phyloP scores from a whole-genome alignment of 2,888 invertebrate species.

The Carpatolechia fugitivella region DNA sequence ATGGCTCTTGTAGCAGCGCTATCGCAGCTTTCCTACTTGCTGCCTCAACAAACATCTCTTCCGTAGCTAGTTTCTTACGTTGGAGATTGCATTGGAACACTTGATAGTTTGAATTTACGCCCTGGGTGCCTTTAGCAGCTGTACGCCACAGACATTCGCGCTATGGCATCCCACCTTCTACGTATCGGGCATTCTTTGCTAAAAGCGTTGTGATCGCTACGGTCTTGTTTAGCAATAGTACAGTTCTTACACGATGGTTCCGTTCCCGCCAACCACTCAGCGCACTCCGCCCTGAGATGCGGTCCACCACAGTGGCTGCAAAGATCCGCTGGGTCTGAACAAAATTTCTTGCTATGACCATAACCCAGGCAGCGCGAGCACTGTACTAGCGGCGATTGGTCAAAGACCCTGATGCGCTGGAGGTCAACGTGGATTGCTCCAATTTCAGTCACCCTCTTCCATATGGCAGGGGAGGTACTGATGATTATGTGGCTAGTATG shows the following conservation, averaged over 20 bases:
- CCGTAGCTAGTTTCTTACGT: too few species aligned
- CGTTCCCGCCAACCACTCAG: background rate
- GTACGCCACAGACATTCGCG: background rate
- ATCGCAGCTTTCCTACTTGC: too few species aligned
- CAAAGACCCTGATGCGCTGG: constrained; percentile 13
- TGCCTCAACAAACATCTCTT: too few species aligned
- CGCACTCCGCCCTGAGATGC: background rate
- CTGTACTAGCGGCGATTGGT: background rate
- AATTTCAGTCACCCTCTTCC: background rate
- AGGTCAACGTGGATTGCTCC: constrained; percentile 20
- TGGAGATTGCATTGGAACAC: too few species aligned
- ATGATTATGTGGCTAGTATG: background rate
- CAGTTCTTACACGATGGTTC: constrained; percentile 6
- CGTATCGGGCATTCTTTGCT: background rate
- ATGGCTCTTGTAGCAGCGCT: too few species aligned
- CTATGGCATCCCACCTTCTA: background rate
- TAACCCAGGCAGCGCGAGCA: too few species aligned
- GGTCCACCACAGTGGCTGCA: constrained; percentile 8
- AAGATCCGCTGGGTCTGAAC: background rate
- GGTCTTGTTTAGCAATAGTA: background rate
- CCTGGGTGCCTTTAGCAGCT: background rate
- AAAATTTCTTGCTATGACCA: background rate
- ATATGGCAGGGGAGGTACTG: background rate
- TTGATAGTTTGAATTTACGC: too few species aligned
- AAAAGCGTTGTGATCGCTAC: background rate